Percentiles rank a stretch among this genome's conserved stretches.
Evolutionary conservation across 2,888 invertebrate genomes (phyloP).

Genomic region (Drosophila prostipennis): DNA sequence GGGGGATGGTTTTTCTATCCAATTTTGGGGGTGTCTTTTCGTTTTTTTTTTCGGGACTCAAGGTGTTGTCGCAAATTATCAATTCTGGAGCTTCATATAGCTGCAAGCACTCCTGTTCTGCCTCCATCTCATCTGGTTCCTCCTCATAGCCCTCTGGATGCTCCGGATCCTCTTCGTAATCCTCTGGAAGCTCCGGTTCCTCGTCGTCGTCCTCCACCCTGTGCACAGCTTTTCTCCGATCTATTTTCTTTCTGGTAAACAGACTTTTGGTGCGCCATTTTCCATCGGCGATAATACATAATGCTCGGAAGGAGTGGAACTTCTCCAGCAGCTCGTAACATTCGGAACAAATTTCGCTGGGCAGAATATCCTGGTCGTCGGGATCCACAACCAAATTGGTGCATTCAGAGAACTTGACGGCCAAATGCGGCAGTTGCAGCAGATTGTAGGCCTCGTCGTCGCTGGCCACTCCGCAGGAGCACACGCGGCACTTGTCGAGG

Average conservation of each 20-base stretch:
- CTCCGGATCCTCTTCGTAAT: no score
- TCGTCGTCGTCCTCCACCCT: neutral
- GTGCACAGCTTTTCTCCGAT: neutral
- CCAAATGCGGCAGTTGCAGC: constrained; percentile 54
- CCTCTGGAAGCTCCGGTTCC: neutral
- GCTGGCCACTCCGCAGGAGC: constrained; percentile 36
- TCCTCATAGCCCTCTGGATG: neutral
- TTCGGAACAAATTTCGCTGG: constrained; percentile 52
- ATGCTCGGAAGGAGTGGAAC: constrained; percentile 50
- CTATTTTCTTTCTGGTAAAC: neutral
- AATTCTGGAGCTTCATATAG: neutral
- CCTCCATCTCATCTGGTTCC: neutral
- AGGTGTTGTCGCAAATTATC: constrained; percentile 7
- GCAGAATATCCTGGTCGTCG: constrained; percentile 39
- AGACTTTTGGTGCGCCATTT: constrained; percentile 39
- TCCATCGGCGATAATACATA: constrained; percentile 55
- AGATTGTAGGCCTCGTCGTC: constrained; percentile 47
- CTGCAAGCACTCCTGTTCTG: neutral
- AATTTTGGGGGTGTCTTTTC: neutral
- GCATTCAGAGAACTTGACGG: constrained; percentile 68
- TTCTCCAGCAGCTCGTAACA: constrained; percentile 53
- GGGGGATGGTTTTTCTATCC: neutral
- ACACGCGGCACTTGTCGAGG: constrained; percentile 55
- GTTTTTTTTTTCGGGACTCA: neutral
- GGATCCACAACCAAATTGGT: constrained; percentile 57